Evolutionary conservation across 2,113 vertebrate species (phyloP).

Genomic region (Dunckerocampus dactyliophorus): DNA sequence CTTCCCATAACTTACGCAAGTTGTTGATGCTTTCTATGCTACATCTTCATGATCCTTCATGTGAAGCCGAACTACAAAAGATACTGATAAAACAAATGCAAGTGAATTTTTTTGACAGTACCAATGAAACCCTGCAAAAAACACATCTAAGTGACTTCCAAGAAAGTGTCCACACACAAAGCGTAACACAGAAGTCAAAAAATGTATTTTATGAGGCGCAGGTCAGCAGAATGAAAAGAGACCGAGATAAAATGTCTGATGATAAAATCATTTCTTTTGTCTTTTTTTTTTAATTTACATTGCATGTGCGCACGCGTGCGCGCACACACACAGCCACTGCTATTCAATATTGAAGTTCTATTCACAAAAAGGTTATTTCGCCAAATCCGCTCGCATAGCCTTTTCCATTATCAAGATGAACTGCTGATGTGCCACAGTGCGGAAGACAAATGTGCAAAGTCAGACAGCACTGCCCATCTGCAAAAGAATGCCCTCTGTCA

Average conservation of each 20-base stretch:
- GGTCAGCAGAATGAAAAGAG: slow-evolving; percentile 29
- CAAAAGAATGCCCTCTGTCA: slow-evolving; percentile 56
- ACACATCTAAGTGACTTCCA: not conserved
- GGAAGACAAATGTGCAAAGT: slow-evolving; percentile 62
- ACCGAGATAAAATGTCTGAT: slow-evolving; percentile 35
- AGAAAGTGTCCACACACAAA: slow-evolving; percentile 1
- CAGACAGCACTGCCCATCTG: slow-evolving; percentile 50
- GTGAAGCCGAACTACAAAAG: no score
- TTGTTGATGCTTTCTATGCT: no score
- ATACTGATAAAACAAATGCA: no score
- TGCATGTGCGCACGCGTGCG: not conserved
- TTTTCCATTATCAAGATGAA: slow-evolving; percentile 66
- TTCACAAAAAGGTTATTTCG: slow-evolving; percentile 63
- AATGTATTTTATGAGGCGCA: slow-evolving; percentile 7
- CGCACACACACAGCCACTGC: slow-evolving; percentile 15
- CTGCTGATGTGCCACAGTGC: slow-evolving; percentile 52
- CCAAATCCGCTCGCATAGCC: slow-evolving; percentile 54
- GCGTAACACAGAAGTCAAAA: not conserved
- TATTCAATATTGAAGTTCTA: slow-evolving; percentile 46
- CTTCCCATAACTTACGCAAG: no score
- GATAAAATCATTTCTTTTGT: slow-evolving; percentile 25
- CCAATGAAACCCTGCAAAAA: not conserved
- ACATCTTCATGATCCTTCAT: no score
- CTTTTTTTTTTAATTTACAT: slow-evolving; percentile 22
- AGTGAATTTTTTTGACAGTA: not conserved